Evolutionary conservation across 1,140 invertebrate genomes (phyloP).

Genomic region (Eumeta japonica): DNA sequence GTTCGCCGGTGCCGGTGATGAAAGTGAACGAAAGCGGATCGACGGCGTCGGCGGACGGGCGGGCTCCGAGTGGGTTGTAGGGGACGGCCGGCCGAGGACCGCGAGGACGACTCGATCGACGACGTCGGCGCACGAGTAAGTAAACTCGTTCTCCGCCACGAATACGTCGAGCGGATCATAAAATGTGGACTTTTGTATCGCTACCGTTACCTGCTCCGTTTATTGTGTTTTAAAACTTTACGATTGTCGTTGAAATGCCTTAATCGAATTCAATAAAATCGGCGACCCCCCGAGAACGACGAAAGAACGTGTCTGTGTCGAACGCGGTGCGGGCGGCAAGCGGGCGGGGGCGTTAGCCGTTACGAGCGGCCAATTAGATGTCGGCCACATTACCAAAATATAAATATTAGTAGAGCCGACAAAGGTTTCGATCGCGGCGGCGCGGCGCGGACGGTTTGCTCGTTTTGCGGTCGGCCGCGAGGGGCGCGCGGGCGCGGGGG

Average conservation of each 20-base stretch:
- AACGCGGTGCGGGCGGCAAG: not conserved
- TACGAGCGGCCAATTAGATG: slow-evolving; percentile 49
- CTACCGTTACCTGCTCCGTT: slow-evolving; percentile 28
- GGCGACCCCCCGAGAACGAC: not conserved
- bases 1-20: too few relatives aligned
- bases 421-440: slow-evolving; percentile 53
- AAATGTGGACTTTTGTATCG: too few relatives aligned
- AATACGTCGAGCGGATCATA: too few relatives aligned
- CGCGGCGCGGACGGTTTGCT: too few relatives aligned
- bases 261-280: not conserved
- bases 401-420: slow-evolving; percentile 58
- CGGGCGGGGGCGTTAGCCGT: not conserved
- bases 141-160: too few relatives aligned
- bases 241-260: slow-evolving; percentile 9
- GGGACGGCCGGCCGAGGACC: too few relatives aligned
- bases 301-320: not conserved
- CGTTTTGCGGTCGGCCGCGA: slow-evolving; percentile 56
- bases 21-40: too few relatives aligned
- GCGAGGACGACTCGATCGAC: too few relatives aligned
- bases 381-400: slow-evolving; percentile 52
- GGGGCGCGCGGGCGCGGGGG: slow-evolving; percentile 54
- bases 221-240: slow-evolving; percentile 26
- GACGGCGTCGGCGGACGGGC: too few relatives aligned
- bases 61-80: too few relatives aligned
- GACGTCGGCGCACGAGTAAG: too few relatives aligned